Conservation (phyloP, 1,140 invertebrate species). For the Pseudomyrmex pallidus region DNA sequence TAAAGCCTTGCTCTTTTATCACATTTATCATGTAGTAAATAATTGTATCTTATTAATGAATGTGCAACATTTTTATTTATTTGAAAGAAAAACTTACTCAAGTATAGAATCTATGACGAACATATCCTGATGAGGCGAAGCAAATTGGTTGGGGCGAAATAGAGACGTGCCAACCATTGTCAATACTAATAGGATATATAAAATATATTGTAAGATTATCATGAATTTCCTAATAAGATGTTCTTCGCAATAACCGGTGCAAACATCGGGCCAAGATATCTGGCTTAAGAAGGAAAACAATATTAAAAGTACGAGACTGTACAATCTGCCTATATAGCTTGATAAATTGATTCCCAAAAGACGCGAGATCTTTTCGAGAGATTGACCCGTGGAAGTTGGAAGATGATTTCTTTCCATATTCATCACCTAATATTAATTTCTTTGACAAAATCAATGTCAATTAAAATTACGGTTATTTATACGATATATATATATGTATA, state of each 20-base stretch:
- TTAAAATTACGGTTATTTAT: no score
- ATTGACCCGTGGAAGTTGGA: conserved; percentile 7
- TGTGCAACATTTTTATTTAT: background rate
- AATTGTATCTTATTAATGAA: no score
- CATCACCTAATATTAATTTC: background rate
- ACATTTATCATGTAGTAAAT: no score
- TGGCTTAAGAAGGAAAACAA: background rate
- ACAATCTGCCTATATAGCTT: conserved; percentile 34
- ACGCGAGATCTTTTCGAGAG: conserved; percentile 8
- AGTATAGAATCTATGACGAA: conserved; percentile 22
- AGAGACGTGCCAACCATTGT: conserved; percentile 8
- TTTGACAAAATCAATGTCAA: no score
- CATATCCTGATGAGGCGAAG: conserved; percentile 18
- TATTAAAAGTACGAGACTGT: background rate
- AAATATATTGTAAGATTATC: background rate
- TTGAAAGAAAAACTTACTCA: conserved; percentile 36
- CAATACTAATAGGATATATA: background rate
- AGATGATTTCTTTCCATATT: background rate
- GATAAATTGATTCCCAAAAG: conserved; percentile 26
- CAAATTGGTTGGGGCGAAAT: conserved; percentile 24
- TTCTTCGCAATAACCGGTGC: background rate
- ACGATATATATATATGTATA: no score
- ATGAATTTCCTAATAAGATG: background rate
- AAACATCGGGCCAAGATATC: background rate
- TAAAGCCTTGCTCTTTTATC: background rate